phyloP scores from a whole-genome alignment of 30 jellyfish, hydroid and myxozoan species.

The Pelagia noctiluca region DNA sequence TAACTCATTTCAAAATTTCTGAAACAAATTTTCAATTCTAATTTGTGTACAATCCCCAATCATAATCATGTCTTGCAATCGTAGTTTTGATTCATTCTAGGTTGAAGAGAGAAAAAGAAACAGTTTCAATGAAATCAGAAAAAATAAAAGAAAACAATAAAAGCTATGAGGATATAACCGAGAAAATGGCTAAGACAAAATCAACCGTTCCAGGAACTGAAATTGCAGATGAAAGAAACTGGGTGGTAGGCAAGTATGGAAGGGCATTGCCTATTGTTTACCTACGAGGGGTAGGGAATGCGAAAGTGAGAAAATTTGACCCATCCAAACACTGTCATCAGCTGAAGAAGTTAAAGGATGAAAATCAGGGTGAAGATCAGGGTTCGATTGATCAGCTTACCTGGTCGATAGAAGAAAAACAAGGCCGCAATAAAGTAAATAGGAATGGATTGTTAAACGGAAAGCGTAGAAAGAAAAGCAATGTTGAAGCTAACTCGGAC shows the following conservation, averaged over 20 bases:
- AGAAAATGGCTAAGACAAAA: constrained; percentile 52
- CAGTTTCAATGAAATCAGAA: not conserved
- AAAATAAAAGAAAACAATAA: constrained; percentile 6
- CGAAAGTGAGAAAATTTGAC: constrained; percentile 63
- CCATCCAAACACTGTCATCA: constrained; percentile 98
- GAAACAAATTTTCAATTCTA: no score
- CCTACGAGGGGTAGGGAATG: constrained; percentile 35
- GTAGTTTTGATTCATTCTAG: constrained; percentile 28
- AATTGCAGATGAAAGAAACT: constrained; percentile 81
- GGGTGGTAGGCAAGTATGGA: constrained; percentile 94
- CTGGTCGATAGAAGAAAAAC: constrained; percentile 1
- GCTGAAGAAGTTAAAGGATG: constrained; percentile 55
- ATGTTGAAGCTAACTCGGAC: no score
- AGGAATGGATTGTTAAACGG: no score
- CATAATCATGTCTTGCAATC: no score
- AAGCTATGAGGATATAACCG: constrained; percentile 57
- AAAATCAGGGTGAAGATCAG: constrained; percentile 7
- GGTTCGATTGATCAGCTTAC: not conserved
- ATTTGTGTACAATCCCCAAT: no score
- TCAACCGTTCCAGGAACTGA: constrained; percentile 80
- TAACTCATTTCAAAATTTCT: no score
- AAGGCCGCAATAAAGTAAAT: no score
- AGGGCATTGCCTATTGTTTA: constrained; percentile 86
- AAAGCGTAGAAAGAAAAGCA: no score
- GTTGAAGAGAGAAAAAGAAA: constrained; percentile 65